Conservation (phyloP, 2,888 invertebrate genomes). For the Hemicrepidius hirtus region DNA sequence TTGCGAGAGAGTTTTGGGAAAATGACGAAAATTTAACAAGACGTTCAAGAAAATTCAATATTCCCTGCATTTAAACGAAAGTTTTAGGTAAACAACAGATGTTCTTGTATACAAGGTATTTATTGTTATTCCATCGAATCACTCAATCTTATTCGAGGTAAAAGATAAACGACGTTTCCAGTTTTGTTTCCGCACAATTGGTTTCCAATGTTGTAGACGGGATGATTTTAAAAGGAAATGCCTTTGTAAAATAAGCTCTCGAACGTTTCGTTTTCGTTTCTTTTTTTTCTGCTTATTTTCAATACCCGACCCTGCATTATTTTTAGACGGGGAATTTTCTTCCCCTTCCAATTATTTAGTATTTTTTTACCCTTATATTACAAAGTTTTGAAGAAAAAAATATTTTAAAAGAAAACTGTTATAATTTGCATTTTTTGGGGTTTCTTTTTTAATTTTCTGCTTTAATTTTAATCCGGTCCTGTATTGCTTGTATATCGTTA, state of each 20-base stretch:
- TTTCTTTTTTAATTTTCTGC: too few species aligned
- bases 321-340: too few species aligned
- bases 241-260: not conserved
- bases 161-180: slow-evolving; percentile 14
- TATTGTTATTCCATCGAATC: slow-evolving; percentile 15
- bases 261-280: too few species aligned
- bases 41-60: slow-evolving; percentile 22
- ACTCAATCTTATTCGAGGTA: not conserved
- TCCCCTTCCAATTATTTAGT: too few species aligned
- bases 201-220: not conserved
- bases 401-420: too few species aligned
- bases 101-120: not conserved
- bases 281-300: too few species aligned
- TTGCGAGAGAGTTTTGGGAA: not conserved
- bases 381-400: too few species aligned
- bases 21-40: slow-evolving; percentile 1
- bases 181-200: slow-evolving; percentile 14
- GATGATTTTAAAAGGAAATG: not conserved
- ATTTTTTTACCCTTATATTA: too few species aligned
- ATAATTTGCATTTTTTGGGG: too few species aligned
- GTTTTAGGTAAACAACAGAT: slow-evolving; percentile 19
- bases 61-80: slow-evolving; percentile 11
- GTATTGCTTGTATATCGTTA: too few species aligned
- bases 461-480: too few species aligned
- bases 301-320: too few species aligned